phyloP scores from a whole-genome alignment of 2,888 invertebrate species.

The Mermis nigrescens region DNA sequence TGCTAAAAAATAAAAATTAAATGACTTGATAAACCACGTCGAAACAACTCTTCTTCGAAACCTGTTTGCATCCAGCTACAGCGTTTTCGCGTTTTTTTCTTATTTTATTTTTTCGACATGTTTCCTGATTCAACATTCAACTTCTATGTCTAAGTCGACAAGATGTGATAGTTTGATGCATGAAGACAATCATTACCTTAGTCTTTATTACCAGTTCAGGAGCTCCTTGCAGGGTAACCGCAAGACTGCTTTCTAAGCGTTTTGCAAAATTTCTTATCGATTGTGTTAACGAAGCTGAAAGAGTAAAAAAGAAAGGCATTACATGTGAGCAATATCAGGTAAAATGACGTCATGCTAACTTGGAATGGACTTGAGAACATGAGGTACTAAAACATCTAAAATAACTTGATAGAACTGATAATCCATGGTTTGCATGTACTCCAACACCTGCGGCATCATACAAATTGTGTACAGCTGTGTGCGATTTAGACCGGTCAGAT shows the following conservation, averaged over 20 bases:
- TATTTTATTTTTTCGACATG: background rate
- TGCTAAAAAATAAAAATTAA: too few species aligned
- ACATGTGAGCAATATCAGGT: background rate
- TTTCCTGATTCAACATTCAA: background rate
- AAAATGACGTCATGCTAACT: slow-evolving; percentile 40
- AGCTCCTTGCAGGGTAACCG: slow-evolving; percentile 58
- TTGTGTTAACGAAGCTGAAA: slow-evolving; percentile 59
- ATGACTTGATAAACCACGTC: too few species aligned
- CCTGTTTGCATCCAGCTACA: too few species aligned
- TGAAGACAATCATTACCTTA: slow-evolving; percentile 42
- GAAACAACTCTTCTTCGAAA: too few species aligned
- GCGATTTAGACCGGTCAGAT: slow-evolving; percentile 20
- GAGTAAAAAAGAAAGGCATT: slow-evolving; percentile 1
- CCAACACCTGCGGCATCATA: slow-evolving; percentile 33
- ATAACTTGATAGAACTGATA: slow-evolving; percentile 73
- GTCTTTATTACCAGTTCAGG: slow-evolving; percentile 60
- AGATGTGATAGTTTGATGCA: background rate
- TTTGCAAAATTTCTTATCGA: slow-evolving; percentile 77
- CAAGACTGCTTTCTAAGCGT: slow-evolving; percentile 69
- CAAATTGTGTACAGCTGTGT: slow-evolving; percentile 33
- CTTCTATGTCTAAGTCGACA: too few species aligned
- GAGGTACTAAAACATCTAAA: slow-evolving; percentile 83
- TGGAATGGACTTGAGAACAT: slow-evolving; percentile 80
- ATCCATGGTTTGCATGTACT: slow-evolving; percentile 36
- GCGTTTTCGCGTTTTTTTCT: too few species aligned